Base-by-base conservation (phyloP, 2,888 invertebrate genomes). In the Clivina fossor region DNA sequence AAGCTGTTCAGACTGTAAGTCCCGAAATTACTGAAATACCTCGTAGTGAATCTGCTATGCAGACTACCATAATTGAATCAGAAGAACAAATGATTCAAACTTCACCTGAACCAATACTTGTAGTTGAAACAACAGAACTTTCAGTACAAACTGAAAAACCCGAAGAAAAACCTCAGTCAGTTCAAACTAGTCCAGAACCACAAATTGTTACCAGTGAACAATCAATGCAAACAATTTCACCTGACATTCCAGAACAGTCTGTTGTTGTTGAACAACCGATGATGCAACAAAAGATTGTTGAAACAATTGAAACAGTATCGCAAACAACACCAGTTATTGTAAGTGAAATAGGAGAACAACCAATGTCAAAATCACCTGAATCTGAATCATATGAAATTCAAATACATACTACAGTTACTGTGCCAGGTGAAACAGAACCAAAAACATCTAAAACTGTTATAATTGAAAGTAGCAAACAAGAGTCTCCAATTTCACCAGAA, bases 321-420 rank as follows among this genome's bases (percentile, higher is more conserved):
- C 76, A 84, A 71, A 86, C 86, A 9, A 80, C 81, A 19, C 82
- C 86, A 2, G 78, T 82, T 60, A 70, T 77, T 11, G 73, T 76
- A 7, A 72, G 75, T 26, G 80, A 81, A 46, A 78, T 77, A 60
- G 76, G 76, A 28, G 65, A 64, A 40, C 56, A 59, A 61, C 73
- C 77, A 49, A 75, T 78, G 2, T 77, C 78, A 1, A 76, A 76
- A 32, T 62, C 63, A 3, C 56, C 63, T 40, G 80, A 79, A 58
- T n/a, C 26, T 22, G 80, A 79, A 60, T 76, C 78, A 9, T 82
- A 79, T 61, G 83, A 83, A 74, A 76, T 83, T n/a, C 79, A 81
- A 61, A 70, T 80, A 32, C 72, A 76, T 59, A 77, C 80, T 32
- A 76, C 77, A 61, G 76, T 80, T 16, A 75, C 80, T 0, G 78